Conservation (phyloP, 2,797 vertebrate genomes). For the Onychomys leucogaster region DNA sequence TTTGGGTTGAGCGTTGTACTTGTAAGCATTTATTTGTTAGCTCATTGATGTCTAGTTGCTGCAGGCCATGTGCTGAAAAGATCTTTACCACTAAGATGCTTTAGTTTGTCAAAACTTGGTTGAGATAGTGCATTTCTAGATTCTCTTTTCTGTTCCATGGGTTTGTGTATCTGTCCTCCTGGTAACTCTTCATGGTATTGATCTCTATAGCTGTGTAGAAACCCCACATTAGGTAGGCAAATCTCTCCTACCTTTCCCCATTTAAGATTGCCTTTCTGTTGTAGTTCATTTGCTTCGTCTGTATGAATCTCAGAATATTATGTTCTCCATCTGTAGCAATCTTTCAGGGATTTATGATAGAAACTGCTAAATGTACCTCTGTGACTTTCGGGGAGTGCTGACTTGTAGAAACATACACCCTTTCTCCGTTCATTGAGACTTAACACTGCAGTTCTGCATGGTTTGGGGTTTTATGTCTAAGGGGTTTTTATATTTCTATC, state of each 20-base stretch:
- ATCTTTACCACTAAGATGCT: background rate
- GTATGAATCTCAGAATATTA: background rate
- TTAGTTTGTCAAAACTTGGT: background rate
- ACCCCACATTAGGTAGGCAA: background rate
- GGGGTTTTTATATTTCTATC: background rate
- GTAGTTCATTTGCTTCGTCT: conserved; percentile 25
- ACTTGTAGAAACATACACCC: background rate
- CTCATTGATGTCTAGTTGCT: background rate
- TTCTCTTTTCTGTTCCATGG: background rate
- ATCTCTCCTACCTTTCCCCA: background rate
- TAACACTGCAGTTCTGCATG: background rate
- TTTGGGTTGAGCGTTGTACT: background rate
- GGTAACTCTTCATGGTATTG: background rate
- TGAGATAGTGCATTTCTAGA: background rate
- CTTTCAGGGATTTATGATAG: conserved; percentile 4
- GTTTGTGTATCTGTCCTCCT: background rate
- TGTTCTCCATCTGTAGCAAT: conserved; percentile 14
- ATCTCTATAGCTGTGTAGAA: background rate
- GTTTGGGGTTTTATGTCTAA: background rate
- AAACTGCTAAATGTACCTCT: background rate
- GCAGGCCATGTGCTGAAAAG: background rate
- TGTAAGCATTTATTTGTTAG: background rate
- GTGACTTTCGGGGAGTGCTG: background rate
- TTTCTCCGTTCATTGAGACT: background rate
- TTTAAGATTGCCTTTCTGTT: background rate